Conservation (phyloP, 2,797 vertebrate genomes). For the Etheostoma nigrum region DNA sequence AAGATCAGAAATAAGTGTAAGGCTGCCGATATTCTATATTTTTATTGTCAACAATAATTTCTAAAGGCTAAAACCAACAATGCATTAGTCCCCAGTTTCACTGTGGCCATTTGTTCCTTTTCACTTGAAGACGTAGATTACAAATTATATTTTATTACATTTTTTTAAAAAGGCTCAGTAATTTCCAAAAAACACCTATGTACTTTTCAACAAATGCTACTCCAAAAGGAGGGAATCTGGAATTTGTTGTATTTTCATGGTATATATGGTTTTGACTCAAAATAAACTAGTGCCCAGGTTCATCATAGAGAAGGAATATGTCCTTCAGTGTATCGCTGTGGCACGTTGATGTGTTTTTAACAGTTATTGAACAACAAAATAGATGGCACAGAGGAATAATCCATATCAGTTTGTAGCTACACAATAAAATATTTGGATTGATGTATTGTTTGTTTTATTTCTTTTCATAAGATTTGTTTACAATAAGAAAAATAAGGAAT, state of each 20-base stretch:
- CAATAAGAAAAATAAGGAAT: not conserved
- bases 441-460: not conserved
- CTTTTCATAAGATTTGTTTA: constrained; percentile 15
- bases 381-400: not conserved
- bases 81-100: not conserved
- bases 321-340: not conserved
- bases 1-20: not conserved
- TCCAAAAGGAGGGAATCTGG: not conserved
- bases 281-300: not conserved
- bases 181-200: not conserved
- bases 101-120: not conserved
- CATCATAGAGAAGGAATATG: not conserved
- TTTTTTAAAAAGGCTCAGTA: not conserved
- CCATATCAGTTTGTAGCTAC: not conserved
- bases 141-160: not conserved
- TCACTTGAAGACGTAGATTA: not conserved
- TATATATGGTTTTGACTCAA: not conserved
- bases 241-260: not conserved
- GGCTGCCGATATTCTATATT: not conserved
- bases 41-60: not conserved
- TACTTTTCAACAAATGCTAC: not conserved
- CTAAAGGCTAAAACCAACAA: not conserved
- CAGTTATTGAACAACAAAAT: not conserved
- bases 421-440: not conserved
- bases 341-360: not conserved